phyloP scores from a whole-genome alignment of 2,113 vertebrate genomes.

The Caranx melampygus region DNA sequence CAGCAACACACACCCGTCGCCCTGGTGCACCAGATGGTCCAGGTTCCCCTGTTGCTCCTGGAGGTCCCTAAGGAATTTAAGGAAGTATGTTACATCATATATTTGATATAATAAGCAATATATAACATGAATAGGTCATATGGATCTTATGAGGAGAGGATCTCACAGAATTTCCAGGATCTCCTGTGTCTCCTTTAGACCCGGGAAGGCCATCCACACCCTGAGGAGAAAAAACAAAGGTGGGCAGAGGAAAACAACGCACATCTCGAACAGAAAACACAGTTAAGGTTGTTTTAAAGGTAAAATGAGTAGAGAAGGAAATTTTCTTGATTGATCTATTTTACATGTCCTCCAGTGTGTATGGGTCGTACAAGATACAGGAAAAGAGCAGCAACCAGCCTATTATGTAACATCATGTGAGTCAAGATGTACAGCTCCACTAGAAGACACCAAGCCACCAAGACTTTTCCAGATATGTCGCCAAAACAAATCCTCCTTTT shows the following conservation, averaged over 20 bases:
- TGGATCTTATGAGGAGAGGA: not conserved
- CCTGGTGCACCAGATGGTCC: conserved; percentile 94
- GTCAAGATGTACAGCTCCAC: too few relatives aligned
- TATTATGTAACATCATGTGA: too few relatives aligned
- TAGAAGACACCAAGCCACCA: too few relatives aligned
- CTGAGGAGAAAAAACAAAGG: conserved; percentile 72
- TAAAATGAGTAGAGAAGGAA: too few relatives aligned
- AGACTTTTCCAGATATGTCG: too few relatives aligned
- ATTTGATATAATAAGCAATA: too few relatives aligned
- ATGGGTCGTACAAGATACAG: too few relatives aligned
- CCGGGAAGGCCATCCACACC: conserved; percentile 92
- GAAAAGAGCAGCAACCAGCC: too few relatives aligned
- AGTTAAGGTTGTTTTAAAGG: not conserved
- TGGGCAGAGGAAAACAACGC: not conserved
- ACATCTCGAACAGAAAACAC: not conserved
- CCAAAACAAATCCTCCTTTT: too few relatives aligned
- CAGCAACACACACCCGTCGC: conserved; percentile 86
- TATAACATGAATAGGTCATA: too few relatives aligned
- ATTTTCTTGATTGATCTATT: not conserved
- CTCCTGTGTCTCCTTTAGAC: conserved; percentile 95
- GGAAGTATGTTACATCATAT: conserved; percentile 5
- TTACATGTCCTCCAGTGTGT: not conserved
- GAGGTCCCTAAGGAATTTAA: conserved; percentile 87
- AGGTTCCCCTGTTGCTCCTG: conserved; percentile 92
- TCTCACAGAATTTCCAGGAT: conserved; percentile 93